These are phyloP conservation scores for Calidris pugnax DNA, from an alignment of 2,113 vertebrate genomes.

Conservation along the genomic window DNA sequence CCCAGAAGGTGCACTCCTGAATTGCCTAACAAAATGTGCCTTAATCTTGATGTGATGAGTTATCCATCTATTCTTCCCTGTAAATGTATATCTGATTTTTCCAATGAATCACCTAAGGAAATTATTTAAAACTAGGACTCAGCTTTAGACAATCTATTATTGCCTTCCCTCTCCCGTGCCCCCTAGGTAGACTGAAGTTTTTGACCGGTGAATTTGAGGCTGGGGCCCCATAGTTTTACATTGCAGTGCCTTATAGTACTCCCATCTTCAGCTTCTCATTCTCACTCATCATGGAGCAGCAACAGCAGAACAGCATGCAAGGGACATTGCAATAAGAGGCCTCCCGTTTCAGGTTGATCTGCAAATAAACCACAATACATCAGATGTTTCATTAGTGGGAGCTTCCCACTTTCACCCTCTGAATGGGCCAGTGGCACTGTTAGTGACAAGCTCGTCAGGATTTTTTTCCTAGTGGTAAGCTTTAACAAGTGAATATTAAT, in stretches of 20 bases:
- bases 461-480: background rate
- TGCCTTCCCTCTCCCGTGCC: background rate
- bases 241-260: background rate
- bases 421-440: no score
- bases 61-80: background rate
- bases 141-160: background rate
- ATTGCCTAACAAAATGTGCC: background rate
- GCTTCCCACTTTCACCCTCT: background rate
- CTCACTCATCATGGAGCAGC: background rate
- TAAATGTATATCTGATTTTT: background rate
- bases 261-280: accelerated
- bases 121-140: background rate
- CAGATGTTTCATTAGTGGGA: background rate
- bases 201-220: background rate
- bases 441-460: accelerated
- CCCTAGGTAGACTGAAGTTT: background rate
- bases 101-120: background rate
- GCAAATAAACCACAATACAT: background rate
- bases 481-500: background rate
- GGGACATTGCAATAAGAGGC: background rate
- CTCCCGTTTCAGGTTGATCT: background rate
- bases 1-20: background rate
- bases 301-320: accelerated
- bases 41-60: background rate
- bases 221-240: background rate